Conservation (phyloP, 1,140 invertebrate species). For the Thaumatotibia leucotreta region DNA sequence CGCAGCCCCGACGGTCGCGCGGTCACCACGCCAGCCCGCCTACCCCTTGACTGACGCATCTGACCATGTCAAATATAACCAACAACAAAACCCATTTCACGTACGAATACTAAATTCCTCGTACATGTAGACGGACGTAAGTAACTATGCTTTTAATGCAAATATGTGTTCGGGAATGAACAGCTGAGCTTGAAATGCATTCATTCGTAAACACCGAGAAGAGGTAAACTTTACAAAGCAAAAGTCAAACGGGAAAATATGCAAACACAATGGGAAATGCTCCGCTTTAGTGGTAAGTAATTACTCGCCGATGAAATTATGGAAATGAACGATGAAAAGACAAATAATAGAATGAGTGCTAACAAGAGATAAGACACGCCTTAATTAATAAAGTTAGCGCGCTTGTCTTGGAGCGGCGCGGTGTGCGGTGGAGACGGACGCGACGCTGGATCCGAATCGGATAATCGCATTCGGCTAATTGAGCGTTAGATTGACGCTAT, state of each 20-base stretch:
- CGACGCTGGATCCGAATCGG: constrained; percentile 64
- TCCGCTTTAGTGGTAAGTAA: constrained; percentile 63
- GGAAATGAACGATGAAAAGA: constrained; percentile 75
- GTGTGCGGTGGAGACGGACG: constrained; percentile 39
- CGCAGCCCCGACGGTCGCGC: constrained; percentile 32
- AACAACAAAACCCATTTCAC: constrained; percentile 57
- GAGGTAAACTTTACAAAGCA: constrained; percentile 41
- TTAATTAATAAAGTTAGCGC: constrained; percentile 76
- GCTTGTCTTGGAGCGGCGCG: constrained; percentile 56
- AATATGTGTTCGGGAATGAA: constrained; percentile 9
- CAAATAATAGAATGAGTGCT: constrained; percentile 77
- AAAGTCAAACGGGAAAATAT: constrained; percentile 53
- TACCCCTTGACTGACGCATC: constrained; percentile 54
- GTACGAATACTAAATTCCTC: constrained; percentile 19
- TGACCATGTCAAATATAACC: constrained; percentile 27
- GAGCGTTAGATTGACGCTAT: constrained; percentile 75
- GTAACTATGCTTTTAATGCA: neutral
- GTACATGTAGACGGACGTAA: neutral
- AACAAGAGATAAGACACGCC: constrained; percentile 76
- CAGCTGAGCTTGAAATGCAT: constrained; percentile 5
- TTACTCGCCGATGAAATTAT: constrained; percentile 73
- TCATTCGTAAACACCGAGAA: constrained; percentile 25
- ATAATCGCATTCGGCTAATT: constrained; percentile 74
- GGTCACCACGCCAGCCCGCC: constrained; percentile 25
- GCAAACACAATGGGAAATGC: constrained; percentile 62